Conservation (phyloP, 2,797 vertebrate genomes). For the Fundulus diaphanus region DNA sequence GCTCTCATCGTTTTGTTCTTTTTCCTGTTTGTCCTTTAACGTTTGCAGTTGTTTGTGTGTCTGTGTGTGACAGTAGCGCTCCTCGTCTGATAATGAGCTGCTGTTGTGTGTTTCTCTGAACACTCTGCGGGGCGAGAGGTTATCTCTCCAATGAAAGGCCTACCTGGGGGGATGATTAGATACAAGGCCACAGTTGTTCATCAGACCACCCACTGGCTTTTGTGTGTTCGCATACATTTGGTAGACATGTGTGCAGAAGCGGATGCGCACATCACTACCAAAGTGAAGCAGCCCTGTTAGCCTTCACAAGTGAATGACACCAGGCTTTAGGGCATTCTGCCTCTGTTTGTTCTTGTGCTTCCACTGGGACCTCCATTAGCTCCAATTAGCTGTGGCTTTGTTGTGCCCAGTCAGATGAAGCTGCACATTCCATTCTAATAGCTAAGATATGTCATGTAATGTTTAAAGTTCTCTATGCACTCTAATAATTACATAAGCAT, state of each 20-base stretch:
- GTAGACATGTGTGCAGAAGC: conserved; percentile 23
- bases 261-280: conserved; percentile 33
- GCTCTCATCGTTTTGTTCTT: conserved; percentile 18
- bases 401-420: conserved; percentile 66
- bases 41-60: conserved; percentile 27
- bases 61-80: conserved; percentile 25
- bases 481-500: conserved; percentile 2
- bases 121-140: conserved; percentile 46
- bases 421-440: conserved; percentile 55
- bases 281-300: conserved; percentile 48
- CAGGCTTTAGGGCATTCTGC: conserved; percentile 73
- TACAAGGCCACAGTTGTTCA: conserved; percentile 62
- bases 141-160: conserved; percentile 66
- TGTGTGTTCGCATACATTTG: conserved; percentile 37
- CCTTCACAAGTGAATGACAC: conserved; percentile 78
- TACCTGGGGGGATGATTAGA: conserved; percentile 72
- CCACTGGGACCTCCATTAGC: conserved; percentile 78
- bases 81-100: conserved; percentile 49
- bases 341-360: conserved; percentile 78
- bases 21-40: conserved; percentile 9
- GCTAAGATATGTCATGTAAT: conserved; percentile 24
- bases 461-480: conserved; percentile 11
- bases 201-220: conserved; percentile 61
- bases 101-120: conserved; percentile 48
- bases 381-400: conserved; percentile 78